Evolutionary conservation across 1,140 invertebrate species (phyloP).

Genomic region (silkworm (Bombyx mori)): ASM3026992v2 NC_085125.1:8874501-8875000

Average conservation of each 20-base stretch:
- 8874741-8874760: conserved; percentile 39
- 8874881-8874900: conserved; percentile 25
- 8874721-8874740: conserved; percentile 32
- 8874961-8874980: conserved; percentile 42
- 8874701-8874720: conserved; percentile 70
- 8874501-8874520: conserved; percentile 19
- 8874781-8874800: conserved; percentile 56
- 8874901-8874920: conserved; percentile 19
- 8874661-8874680: conserved; percentile 27
- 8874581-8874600: conserved; percentile 69
- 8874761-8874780: conserved; percentile 43
- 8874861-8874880: conserved; percentile 18
- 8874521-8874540: conserved; percentile 55
- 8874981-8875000: conserved; percentile 46
- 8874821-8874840: conserved; percentile 72
- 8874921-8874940: conserved; percentile 28
- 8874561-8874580: conserved; percentile 62
- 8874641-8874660: conserved; percentile 33
- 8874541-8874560: conserved; percentile 36
- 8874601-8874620: conserved; percentile 41
- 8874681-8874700: conserved; percentile 35
- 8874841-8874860: conserved; percentile 33
- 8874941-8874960: conserved; percentile 47
- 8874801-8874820: conserved; percentile 68
- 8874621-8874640: conserved; percentile 43